phyloP scores from a whole-genome alignment of 2,113 vertebrate species.

The Neolamprologus sp. region DNA sequence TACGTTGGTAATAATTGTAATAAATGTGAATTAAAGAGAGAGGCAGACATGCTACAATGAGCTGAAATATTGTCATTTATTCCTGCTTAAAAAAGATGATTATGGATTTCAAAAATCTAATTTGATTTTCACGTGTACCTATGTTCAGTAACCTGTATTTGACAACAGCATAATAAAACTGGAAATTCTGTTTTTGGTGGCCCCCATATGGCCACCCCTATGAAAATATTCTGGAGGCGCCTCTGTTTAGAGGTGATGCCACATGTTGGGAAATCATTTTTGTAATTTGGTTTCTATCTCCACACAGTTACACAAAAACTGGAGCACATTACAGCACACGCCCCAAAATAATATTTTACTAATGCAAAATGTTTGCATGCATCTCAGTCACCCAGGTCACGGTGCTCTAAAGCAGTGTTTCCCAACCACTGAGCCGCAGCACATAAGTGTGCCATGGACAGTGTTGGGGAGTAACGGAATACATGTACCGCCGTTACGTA shows the following conservation, averaged over 20 bases:
- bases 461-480: too few relatives aligned
- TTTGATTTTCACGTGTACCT: background rate
- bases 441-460: background rate
- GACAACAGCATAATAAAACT: background rate
- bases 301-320: background rate
- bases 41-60: background rate
- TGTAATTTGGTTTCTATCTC: background rate
- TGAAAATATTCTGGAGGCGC: background rate
- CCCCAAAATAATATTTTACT: background rate
- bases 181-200: background rate
- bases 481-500: too few relatives aligned
- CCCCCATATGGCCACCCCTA: background rate
- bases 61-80: background rate
- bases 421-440: background rate
- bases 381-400: background rate
- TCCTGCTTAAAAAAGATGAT: background rate
- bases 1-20: background rate
- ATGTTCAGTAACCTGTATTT: background rate
- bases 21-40: background rate
- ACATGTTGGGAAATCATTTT: background rate
- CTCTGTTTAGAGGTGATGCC: background rate
- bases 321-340: background rate
- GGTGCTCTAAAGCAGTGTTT: background rate
- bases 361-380: background rate
- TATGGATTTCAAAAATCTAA: background rate